Conservation (phyloP, 2,888 invertebrate genomes). For the Pecten maximus region DNA sequence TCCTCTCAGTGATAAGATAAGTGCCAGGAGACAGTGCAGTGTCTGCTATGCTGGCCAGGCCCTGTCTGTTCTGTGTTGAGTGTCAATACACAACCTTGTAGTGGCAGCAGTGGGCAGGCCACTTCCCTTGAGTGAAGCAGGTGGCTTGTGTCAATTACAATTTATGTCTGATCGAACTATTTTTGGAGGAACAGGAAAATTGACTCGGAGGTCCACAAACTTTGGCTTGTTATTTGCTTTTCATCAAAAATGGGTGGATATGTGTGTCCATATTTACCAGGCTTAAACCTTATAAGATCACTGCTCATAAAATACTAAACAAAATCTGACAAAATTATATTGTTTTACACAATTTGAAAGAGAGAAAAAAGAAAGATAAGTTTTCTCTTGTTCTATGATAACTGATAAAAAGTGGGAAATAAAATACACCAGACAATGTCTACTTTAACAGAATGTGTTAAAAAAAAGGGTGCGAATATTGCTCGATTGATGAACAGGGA, state of each 20-base stretch:
- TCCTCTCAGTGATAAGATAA: not conserved
- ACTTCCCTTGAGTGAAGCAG: slow-evolving; percentile 33
- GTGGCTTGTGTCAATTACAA: slow-evolving; percentile 32
- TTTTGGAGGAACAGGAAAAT: slow-evolving; percentile 32
- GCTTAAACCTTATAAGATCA: not conserved
- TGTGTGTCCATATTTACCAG: not conserved
- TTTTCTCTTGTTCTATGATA: no score
- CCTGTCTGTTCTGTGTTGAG: not conserved
- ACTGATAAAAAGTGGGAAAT: no score
- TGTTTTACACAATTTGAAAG: no score
- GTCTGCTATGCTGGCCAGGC: slow-evolving; percentile 11
- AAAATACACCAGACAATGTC: no score
- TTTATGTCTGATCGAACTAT: slow-evolving; percentile 33
- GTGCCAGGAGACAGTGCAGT: not conserved
- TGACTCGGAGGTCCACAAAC: not conserved
- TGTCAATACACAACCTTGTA: slow-evolving; percentile 4
- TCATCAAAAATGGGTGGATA: not conserved
- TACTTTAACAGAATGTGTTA: no score
- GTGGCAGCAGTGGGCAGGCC: slow-evolving; percentile 26
- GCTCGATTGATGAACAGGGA: no score
- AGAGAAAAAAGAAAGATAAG: no score
- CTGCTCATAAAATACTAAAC: no score
- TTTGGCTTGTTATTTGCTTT: not conserved
- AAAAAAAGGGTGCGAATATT: no score
- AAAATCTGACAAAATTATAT: no score